Evolutionary conservation across 2,888 invertebrate genomes (phyloP).

Genomic region (Harpagoxenus sublaevis): DNA sequence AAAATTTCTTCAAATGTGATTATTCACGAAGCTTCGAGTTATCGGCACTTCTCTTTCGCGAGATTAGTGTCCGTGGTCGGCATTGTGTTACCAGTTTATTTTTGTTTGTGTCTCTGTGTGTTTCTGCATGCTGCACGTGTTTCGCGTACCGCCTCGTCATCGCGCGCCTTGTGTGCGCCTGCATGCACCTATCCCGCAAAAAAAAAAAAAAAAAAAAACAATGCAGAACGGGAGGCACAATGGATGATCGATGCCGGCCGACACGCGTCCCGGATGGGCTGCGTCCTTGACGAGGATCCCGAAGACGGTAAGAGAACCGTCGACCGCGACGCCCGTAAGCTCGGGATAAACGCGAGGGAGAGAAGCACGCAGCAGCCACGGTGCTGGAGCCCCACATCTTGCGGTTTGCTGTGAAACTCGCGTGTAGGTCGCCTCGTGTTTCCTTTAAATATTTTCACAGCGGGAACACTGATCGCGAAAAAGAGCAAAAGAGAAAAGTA

Average conservation of each 20-base stretch:
- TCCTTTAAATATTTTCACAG: not conserved
- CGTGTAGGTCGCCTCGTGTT: not conserved
- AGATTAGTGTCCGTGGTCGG: not conserved
- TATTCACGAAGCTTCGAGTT: not conserved
- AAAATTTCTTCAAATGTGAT: not conserved
- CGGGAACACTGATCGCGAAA: not conserved
- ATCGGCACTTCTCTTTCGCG: constrained; percentile 1
- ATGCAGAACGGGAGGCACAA: constrained; percentile 75
- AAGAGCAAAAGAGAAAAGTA: not conserved
- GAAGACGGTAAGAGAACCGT: constrained; percentile 83
- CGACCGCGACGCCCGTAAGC: constrained; percentile 67
- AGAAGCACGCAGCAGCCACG: constrained; percentile 69
- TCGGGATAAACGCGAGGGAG: constrained; percentile 63
- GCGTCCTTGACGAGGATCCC: constrained; percentile 58
- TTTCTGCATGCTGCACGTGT: constrained; percentile 67
- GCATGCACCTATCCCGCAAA: constrained; percentile 56
- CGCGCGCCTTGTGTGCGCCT: constrained; percentile 45
- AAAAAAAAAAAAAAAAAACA: constrained; percentile 24
- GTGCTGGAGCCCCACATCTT: constrained; percentile 78
- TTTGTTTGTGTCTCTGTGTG: constrained; percentile 56
- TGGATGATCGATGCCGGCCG: constrained; percentile 63
- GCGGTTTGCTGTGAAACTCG: constrained; percentile 78
- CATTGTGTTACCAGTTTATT: constrained; percentile 41
- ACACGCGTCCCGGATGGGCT: constrained; percentile 76
- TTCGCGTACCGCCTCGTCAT: constrained; percentile 20